Conservation (phyloP, 1,140 invertebrate species). For the Penaeus chinensis region DNA sequence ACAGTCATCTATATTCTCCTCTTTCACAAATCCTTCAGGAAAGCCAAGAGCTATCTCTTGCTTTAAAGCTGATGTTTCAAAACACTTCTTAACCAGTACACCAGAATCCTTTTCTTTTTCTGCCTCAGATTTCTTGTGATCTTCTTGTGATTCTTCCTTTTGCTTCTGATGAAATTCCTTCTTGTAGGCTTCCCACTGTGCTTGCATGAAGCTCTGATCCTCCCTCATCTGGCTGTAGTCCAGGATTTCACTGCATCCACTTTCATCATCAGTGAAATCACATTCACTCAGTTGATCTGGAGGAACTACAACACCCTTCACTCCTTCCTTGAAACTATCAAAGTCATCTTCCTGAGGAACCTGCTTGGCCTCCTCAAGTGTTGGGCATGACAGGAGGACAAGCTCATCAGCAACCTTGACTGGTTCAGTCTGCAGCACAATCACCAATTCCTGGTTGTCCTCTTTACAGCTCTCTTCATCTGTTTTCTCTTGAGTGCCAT, state of each 20-base stretch:
- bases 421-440: background rate
- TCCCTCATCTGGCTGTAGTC: conserved; percentile 51
- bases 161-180: conserved; percentile 6
- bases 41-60: background rate
- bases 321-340: background rate
- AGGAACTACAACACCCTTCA: conserved; percentile 46
- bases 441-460: background rate
- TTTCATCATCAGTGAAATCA: conserved; percentile 57
- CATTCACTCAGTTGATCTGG: conserved; percentile 62
- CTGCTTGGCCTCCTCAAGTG: no score
- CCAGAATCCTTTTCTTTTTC: background rate
- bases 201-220: conserved; percentile 52
- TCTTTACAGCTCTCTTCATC: conserved; percentile 21
- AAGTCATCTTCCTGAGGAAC: background rate
- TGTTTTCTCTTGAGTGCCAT: background rate
- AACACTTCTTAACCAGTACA: no score
- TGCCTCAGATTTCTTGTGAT: background rate
- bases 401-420: conserved; percentile 9
- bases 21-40: background rate
- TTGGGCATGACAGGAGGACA: background rate
- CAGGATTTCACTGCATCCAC: conserved; percentile 56
- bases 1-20: conserved; percentile 1
- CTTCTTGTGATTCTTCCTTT: background rate
- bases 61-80: background rate
- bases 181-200: conserved; percentile 54